Percentiles rank a stretch among this genome's conserved stretches.
These are phyloP conservation scores for Mallotus villosus DNA, from an alignment of 2,797 vertebrate species.

Conservation along the genomic window DNA sequence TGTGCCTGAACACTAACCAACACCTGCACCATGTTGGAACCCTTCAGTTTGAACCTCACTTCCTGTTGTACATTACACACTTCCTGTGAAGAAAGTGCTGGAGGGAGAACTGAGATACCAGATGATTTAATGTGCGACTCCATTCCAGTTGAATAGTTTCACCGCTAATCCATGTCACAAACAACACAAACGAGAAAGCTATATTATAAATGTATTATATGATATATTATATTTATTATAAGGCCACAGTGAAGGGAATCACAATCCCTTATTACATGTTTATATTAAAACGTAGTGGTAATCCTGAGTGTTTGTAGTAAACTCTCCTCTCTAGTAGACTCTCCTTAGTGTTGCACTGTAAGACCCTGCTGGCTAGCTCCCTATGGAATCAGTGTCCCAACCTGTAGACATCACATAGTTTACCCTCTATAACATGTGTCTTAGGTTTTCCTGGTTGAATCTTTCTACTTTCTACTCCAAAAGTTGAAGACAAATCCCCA, in stretches of 20 bases:
- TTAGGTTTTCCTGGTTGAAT: background rate
- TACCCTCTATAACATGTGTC: background rate
- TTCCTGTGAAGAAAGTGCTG: background rate
- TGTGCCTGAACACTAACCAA: conserved; percentile 45
- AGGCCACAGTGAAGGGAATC: background rate
- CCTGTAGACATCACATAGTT: background rate
- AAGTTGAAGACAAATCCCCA: background rate
- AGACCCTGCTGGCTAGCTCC: background rate
- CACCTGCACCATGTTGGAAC: conserved; percentile 1
- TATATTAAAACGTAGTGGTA: background rate
- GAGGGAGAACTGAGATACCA: background rate
- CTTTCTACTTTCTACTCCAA: background rate
- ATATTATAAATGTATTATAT: background rate
- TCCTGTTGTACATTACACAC: background rate
- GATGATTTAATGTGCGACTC: background rate
- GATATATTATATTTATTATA: too few relatives aligned
- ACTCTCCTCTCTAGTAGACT: background rate
- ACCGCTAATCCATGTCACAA: background rate
- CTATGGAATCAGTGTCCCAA: background rate
- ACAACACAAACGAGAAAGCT: background rate
- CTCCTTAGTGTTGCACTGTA: background rate
- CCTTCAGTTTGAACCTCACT: too few relatives aligned
- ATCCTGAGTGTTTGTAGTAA: background rate
- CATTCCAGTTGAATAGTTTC: background rate
- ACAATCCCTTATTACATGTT: background rate